These are phyloP conservation scores for Microtus ochrogaster DNA, from an alignment of 2,113 vertebrate genomes.

Conservation along the genomic window DNA sequence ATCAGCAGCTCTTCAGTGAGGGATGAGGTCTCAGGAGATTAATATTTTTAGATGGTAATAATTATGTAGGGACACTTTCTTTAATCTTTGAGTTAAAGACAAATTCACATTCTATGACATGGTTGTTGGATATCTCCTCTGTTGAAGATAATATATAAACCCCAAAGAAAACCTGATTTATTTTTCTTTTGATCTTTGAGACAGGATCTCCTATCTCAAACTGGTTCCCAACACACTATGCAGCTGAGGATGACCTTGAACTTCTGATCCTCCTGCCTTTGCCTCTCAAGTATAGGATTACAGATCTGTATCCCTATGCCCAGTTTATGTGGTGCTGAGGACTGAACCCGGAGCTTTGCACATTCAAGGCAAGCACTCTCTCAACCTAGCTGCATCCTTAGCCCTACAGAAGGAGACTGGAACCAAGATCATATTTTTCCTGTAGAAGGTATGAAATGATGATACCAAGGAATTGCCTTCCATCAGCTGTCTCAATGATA, in stretches of 20 bases:
- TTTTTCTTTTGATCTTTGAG: background rate
- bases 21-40: background rate
- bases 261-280: background rate
- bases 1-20: background rate
- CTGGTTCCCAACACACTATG: background rate
- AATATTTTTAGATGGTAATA: slow-evolving; percentile 8
- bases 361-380: background rate
- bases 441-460: slow-evolving; percentile 16
- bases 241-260: background rate
- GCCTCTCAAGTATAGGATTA: background rate
- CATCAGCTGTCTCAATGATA: background rate
- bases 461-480: background rate
- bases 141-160: background rate
- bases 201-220: background rate
- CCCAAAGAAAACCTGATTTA: background rate
- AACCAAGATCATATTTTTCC: background rate
- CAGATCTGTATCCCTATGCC: too few species aligned
- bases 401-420: background rate
- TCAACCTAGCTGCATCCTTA: background rate
- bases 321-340: background rate
- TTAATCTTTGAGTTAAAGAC: slow-evolving; percentile 30
- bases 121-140: background rate
- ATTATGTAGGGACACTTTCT: slow-evolving; percentile 4
- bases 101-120: background rate
- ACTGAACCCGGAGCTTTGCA: background rate